Evolutionary conservation across 2,113 vertebrate species (phyloP), one percentile per base, ranked within the genome.

Genomic region (Phylloscopus trochiloides): DNA sequence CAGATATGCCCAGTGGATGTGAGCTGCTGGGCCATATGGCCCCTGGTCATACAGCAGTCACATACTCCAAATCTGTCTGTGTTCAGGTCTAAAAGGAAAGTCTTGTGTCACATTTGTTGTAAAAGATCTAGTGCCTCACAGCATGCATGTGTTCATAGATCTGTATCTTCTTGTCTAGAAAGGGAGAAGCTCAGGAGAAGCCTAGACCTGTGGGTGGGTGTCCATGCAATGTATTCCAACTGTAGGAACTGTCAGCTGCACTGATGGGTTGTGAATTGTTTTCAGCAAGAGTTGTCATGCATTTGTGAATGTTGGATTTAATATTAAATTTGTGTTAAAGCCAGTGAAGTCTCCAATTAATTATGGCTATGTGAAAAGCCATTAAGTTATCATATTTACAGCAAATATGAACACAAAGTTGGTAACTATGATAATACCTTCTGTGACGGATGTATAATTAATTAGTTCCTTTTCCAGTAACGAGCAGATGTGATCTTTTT

Each of bases 81-180:
- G n/a, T 71, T 59, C 31, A 74, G 34, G 40, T 25, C 19, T 63
- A 38, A 77, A 58, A 57, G 50, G 22, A 61, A 78, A 91, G 42
- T 21, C 15, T 25, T 34, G 54, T 34, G 43, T 54, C 58, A 14
- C 7, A 2, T 67, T 50, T 47, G 7, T 51, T 51, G 42, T 31
- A 31, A 32, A 3, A 50, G 32, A 47, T 86, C 10, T 14, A 19
- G 36, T 26, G n/a, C n/a, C 52, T 68, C 55, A 26, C 63, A 74
- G 36, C 15, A 11, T 10, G 8, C 24, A 10, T 3, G 0, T 9
- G 9, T 58, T 79, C 26, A 2, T 8, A 66, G 0, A 0, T 62
- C 58, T 82, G 2, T 25, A 6, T 38, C 36, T 14, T 29, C 32
- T 80, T 70, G 7, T 47, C 47, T 63, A 29, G 43, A 73, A 68